Evolutionary conservation across 2,888 invertebrate species (phyloP), one percentile per base, ranked within the genome.

Genomic region (Podabrus alpinus): DNA sequence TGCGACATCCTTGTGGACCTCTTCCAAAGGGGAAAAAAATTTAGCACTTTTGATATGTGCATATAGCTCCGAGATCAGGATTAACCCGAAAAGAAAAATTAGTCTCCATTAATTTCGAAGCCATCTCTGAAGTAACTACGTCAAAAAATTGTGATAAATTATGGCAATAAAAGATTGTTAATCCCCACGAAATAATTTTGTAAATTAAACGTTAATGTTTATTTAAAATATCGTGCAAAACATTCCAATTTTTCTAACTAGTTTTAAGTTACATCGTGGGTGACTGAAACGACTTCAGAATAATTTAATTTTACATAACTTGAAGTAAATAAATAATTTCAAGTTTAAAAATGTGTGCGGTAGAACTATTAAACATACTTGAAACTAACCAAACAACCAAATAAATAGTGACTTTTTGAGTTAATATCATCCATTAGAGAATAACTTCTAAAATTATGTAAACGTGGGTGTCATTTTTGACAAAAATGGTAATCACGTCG

Each of bases 231-330:
- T 19, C 19, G 17, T 16, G 17, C 62, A 19, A 62, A 62, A 62
- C 11, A 62, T 62, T 62, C 62, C 17, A 19, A 62, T 62, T 19
- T 62, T 45, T 67, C 67, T 25, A 67, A 15, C 62, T 19, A 64
- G 62, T 64, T 19, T 64, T 64, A 68, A 68, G 16, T 75, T 66
- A 71, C 75, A 68, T 77, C 84, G 84, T 84, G 82, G 84, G 84
- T 82, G 84, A 83, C 78, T 80, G 72, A 72, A 72, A 74, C 77
- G 69, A 74, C 70, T 59, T 81, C 80, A 83, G 81, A 83, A 82
- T 82, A 83, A 82, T 83, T 82, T 82, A 83, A 82, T 83, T 81
- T 81, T 82, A 78, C 81, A 82, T 84, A 84, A 83, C 82, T 83
- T 81, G 78, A 81, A 77, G 81, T 81, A 83, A 84, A 83, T 81